phyloP scores from a whole-genome alignment of 2,888 invertebrate species.

The Ceraclea dissimilis region DNA sequence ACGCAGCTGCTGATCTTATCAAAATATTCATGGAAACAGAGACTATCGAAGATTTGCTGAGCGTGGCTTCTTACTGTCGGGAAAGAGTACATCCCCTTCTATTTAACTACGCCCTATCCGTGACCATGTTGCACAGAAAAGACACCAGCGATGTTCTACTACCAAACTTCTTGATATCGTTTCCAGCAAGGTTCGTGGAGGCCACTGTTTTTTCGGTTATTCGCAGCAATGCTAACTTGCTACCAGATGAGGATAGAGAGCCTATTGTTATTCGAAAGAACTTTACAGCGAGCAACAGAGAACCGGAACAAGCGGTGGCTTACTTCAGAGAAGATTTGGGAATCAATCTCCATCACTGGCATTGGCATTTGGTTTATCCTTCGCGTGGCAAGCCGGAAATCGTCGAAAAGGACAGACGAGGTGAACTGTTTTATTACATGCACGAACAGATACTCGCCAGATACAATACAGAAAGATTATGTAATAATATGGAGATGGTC shows the following conservation, averaged over 20 bases:
- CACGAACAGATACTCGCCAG: constrained; percentile 56
- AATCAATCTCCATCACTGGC: constrained; percentile 85
- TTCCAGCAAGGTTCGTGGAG: constrained; percentile 78
- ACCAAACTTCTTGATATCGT: constrained; percentile 68
- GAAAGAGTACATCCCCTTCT: constrained; percentile 65
- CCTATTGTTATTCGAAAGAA: constrained; percentile 63
- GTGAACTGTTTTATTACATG: constrained; percentile 62
- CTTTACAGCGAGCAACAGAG: constrained; percentile 65
- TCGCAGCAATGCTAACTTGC: constrained; percentile 59
- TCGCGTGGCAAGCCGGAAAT: constrained; percentile 48
- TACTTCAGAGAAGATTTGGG: constrained; percentile 83
- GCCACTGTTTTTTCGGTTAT: constrained; percentile 62
- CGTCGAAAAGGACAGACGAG: constrained; percentile 53
- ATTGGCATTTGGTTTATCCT: constrained; percentile 86
- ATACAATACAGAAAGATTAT: constrained; percentile 28
- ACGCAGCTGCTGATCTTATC: constrained; percentile 57
- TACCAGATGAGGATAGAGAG: constrained; percentile 39
- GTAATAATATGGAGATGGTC: constrained; percentile 18
- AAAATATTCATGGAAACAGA: constrained; percentile 65
- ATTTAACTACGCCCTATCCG: constrained; percentile 68
- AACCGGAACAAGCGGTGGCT: constrained; percentile 72
- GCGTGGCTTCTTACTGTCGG: constrained; percentile 58
- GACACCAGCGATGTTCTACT: constrained; percentile 63
- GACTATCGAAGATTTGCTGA: constrained; percentile 60
- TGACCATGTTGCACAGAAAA: constrained; percentile 59